These are phyloP conservation scores for Philaenus spumarius DNA, from an alignment of 1,140 invertebrate species.

Conservation along the genomic window DNA sequence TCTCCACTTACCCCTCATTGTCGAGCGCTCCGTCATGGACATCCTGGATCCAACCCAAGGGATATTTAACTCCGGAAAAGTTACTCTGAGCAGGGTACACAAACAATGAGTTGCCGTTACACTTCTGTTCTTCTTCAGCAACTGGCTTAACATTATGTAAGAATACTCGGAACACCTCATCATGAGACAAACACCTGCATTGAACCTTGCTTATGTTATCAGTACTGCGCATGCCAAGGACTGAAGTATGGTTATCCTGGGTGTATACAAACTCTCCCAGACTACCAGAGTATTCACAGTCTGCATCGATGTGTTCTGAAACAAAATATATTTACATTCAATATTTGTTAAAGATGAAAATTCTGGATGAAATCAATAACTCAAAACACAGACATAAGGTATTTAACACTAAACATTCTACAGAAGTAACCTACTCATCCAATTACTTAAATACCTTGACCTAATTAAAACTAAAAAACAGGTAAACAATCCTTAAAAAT, in stretches of 20 bases:
- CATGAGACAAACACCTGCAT: slow-evolving; percentile 42
- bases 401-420: too few species aligned
- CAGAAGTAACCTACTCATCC: too few species aligned
- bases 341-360: not conserved
- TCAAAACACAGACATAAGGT: too few species aligned
- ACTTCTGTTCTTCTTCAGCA: slow-evolving; percentile 11
- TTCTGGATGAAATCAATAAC: too few species aligned
- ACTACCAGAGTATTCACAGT: slow-evolving; percentile 18
- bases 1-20: slow-evolving; percentile 6
- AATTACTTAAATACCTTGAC: too few species aligned
- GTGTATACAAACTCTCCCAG: slow-evolving; percentile 69
- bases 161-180: slow-evolving; percentile 15
- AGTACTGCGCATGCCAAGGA: slow-evolving; percentile 80
- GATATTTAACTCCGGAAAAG: slow-evolving; percentile 88
- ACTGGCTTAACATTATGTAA: not conserved
- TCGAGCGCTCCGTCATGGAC: slow-evolving; percentile 56
- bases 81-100: slow-evolving; percentile 91
- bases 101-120: slow-evolving; percentile 58
- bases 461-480: too few species aligned
- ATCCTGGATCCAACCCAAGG: slow-evolving; percentile 61
- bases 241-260: slow-evolving; percentile 92
- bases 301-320: not conserved
- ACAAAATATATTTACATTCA: not conserved
- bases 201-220: slow-evolving; percentile 33
- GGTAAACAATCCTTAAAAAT: too few species aligned